Evolutionary conservation across 2,888 invertebrate genomes (phyloP), one percentile per base, ranked within the genome.

Genomic region (Glyphotaelius pellucidus): DNA sequence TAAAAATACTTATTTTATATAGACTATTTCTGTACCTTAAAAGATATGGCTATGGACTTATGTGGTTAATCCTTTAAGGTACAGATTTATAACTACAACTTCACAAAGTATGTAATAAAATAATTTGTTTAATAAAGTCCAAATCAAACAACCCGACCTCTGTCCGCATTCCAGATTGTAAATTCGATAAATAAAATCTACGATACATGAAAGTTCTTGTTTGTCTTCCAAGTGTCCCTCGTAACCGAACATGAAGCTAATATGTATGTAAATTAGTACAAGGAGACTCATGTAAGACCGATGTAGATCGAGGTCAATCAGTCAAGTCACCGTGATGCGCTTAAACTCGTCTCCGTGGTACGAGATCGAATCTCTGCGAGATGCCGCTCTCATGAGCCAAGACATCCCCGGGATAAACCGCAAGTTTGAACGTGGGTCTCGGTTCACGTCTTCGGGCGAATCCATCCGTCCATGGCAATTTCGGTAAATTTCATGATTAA

Each of bases 211-310:
- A 67, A 67, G 67, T 67, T n/a, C 25, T 9, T 67, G 67, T 67
- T 35, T 83, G 83, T 83, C 83, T 67, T 83, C 38, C 35, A 47
- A 86, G 30, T 42, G 86, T n/a, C 67, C 87, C 30, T 35, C 9
- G 14, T 87, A 32, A 7, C 32, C 32, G 25, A 89, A 52, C 88
- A 79, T 35, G 31, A 19, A 35, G 31, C 35, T 89, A 89, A 89
- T 89, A 89, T 89, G 88, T 89, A 89, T 89, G 88, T 32, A 89
- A 89, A 89, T 89, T 67, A 80, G 88, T 89, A 89, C 88, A 89
- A 30, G 79, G 38, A 79, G 30, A 89, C 88, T 79, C 88, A n/a
- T 89, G 88, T 89, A 80, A 80, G 88, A 89, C 79, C 79, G 19
- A 32, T 67, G 88, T 89, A 89, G 79, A 89, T 89, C 79, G 88